Evolutionary conservation across 2,797 vertebrate genomes (phyloP).

Genomic region (Clarias platycephalus): DNA sequence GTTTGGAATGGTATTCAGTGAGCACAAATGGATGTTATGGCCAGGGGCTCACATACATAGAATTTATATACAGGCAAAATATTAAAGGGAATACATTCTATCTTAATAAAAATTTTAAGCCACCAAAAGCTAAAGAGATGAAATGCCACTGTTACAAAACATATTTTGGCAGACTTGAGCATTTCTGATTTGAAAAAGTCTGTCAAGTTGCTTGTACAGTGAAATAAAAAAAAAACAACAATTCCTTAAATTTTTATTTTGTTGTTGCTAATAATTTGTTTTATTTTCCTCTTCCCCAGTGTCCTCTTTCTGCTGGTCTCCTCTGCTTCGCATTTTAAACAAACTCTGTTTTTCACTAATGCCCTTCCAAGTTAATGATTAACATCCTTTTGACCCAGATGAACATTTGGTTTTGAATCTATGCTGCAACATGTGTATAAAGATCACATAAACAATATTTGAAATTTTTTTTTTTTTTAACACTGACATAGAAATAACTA

Average conservation of each 20-base stretch:
- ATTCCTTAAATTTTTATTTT: neutral
- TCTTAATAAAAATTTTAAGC: neutral
- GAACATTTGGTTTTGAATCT: neutral
- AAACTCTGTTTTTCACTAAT: constrained; percentile 3
- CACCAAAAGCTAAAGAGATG: neutral
- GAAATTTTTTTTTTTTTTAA: neutral
- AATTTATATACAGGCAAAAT: neutral
- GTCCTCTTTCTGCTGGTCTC: constrained; percentile 11
- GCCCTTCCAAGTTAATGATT: neutral
- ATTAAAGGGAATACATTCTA: neutral
- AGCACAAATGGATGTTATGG: neutral
- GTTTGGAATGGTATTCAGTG: neutral
- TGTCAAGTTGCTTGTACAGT: neutral
- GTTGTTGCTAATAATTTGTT: constrained; percentile 7
- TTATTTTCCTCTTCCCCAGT: constrained; percentile 26
- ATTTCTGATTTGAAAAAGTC: neutral
- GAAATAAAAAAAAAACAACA: neutral
- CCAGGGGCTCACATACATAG: neutral
- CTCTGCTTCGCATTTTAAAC: constrained; percentile 24
- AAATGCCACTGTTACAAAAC: neutral
- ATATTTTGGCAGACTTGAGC: neutral
- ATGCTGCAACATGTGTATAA: constrained; percentile 2
- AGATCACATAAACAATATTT: neutral
- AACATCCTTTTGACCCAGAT: neutral
- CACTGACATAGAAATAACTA: constrained; percentile 22